These are phyloP conservation scores for Oryctes rhinoceros DNA, from an alignment of 1,140 invertebrate genomes.

Conservation along the genomic window DNA sequence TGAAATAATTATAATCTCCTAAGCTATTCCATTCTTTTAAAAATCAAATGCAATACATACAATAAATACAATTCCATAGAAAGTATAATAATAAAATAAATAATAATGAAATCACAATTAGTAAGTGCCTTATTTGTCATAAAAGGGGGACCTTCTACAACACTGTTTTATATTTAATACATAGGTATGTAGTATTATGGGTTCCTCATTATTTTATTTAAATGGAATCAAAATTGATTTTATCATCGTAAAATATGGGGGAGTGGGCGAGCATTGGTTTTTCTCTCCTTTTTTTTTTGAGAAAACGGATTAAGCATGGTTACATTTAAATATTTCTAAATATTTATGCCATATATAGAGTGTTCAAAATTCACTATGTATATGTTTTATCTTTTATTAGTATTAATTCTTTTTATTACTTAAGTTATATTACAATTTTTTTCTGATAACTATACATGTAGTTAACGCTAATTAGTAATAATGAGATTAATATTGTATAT, in stretches of 20 bases:
- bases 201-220: not conserved
- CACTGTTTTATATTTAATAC: not conserved
- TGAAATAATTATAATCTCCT: slow-evolving; percentile 5
- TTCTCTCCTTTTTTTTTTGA: not conserved
- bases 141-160: not conserved
- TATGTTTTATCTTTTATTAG: slow-evolving; percentile 5
- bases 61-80: not conserved
- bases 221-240: not conserved
- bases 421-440: not conserved
- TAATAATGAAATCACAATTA: not conserved
- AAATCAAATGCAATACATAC: not conserved
- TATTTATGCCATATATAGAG: slow-evolving; percentile 27
- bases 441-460: slow-evolving; percentile 22
- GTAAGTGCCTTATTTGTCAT: not conserved
- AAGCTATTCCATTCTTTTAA: not conserved
- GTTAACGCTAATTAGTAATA: slow-evolving; percentile 23
- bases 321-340: slow-evolving; percentile 31
- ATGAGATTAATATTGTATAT: not conserved
- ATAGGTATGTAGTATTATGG: not conserved
- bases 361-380: not conserved
- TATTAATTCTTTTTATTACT: not conserved
- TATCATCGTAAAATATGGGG: not conserved
- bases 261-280: not conserved
- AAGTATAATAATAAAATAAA: not conserved
- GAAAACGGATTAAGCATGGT: not conserved